Evolutionary conservation across 2,888 invertebrate species (phyloP).

Genomic region (Troglohyphantes excavatus): DNA sequence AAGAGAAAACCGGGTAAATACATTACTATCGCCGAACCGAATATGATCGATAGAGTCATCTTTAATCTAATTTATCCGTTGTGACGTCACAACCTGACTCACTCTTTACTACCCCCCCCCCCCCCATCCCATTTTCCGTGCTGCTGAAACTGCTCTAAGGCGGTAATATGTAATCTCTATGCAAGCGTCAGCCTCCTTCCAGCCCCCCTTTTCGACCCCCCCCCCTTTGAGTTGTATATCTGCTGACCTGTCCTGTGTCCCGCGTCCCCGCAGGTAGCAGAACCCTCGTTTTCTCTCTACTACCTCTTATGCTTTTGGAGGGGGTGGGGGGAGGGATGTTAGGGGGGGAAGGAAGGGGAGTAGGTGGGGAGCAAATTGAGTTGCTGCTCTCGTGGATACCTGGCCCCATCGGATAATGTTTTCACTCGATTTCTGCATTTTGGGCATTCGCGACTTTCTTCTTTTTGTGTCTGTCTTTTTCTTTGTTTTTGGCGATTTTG

Average conservation of each 20-base stretch:
- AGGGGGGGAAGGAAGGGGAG: conserved; percentile 3
- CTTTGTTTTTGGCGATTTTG: background rate
- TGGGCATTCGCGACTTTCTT: background rate
- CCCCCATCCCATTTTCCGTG: conserved; percentile 72
- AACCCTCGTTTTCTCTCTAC: background rate
- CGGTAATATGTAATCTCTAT: conserved; percentile 78
- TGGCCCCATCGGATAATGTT: conserved; percentile 46
- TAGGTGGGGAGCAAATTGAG: too few species aligned
- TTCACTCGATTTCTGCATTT: conserved; percentile 49
- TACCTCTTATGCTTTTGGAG: background rate
- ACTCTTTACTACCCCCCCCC: background rate
- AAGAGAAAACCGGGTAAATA: conserved; percentile 76
- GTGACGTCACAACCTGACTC: conserved; percentile 72
- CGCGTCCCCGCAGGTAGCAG: conserved; percentile 12
- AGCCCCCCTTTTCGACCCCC: background rate
- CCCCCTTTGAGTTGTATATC: conserved; percentile 36
- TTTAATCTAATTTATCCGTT: conserved; percentile 76
- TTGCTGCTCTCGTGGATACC: conserved; percentile 33
- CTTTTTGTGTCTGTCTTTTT: background rate
- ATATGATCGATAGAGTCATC: conserved; percentile 78
- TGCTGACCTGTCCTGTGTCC: conserved; percentile 72
- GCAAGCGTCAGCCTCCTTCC: conserved; percentile 42
- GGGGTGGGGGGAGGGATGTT: background rate
- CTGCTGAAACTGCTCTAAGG: conserved; percentile 47
- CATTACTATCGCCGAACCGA: conserved; percentile 75